These are phyloP conservation scores for Bursaphelenchus okinawaensis DNA, from an alignment of 2,888 invertebrate genomes.

Conservation along the genomic window DNA sequence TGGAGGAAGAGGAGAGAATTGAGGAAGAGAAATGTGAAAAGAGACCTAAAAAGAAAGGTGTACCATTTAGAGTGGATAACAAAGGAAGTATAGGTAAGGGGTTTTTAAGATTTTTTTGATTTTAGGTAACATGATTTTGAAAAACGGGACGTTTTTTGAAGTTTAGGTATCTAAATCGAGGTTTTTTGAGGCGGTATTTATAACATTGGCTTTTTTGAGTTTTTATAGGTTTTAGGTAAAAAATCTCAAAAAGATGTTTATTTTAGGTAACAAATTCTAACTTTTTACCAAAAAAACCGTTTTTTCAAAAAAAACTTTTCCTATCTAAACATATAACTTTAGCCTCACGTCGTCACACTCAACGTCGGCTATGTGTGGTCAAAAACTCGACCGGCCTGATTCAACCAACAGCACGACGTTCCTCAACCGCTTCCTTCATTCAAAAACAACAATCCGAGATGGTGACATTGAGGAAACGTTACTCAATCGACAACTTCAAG, in stretches of 20 bases:
- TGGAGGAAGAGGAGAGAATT: background rate
- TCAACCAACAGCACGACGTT: slow-evolving; percentile 6
- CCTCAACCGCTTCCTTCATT: slow-evolving; percentile 1
- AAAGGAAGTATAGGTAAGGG: background rate
- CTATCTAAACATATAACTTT: too few species aligned
- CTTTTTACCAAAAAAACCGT: background rate
- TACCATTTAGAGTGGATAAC: background rate
- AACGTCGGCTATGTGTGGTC: slow-evolving; percentile 5
- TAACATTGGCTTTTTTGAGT: too few species aligned
- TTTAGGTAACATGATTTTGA: background rate
- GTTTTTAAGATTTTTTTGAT: background rate
- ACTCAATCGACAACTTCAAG: background rate
- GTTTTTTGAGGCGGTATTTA: too few species aligned
- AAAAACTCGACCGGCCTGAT: background rate
- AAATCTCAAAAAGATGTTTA: background rate
- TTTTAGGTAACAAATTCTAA: background rate
- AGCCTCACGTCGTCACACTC: slow-evolving; percentile 12
- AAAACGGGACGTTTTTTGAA: background rate
- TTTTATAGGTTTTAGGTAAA: too few species aligned
- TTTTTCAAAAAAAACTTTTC: too few species aligned
- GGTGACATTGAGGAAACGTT: background rate
- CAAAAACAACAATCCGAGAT: slow-evolving; percentile 7
- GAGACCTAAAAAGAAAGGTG: background rate
- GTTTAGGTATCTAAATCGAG: too few species aligned
- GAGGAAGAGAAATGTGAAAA: background rate